Base-by-base conservation (phyloP, 2,113 vertebrate genomes). In the Dicaeum eximium region DNA sequence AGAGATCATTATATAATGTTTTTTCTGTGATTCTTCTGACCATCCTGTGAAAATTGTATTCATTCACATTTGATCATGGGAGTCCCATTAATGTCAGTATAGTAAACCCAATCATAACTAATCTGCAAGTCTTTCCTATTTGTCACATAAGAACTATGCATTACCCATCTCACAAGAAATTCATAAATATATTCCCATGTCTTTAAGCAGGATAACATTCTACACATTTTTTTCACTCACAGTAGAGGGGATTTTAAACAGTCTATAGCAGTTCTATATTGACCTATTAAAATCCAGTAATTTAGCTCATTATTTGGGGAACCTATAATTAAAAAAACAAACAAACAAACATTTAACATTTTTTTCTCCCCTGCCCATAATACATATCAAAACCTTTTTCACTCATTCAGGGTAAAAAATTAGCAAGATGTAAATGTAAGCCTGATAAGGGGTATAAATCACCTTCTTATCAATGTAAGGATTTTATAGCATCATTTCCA, bases 401-500 rank as follows among this genome's bases (percentile, higher is more conserved):
- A 89, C 85, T 92, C 13, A 71, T 93, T 80, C 44, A 88, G 28
- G 40, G 38, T 83, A 93, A 53, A 94, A 90, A 97, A 96, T 86
- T 53, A 94, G 42, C 75, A 92, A 84, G 61, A 86, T 42, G 80
- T 47, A 96, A 77, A 96, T 96, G 95, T 60, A 79, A 89, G 31
- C 13, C 35, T 93, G 47, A 87, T 90, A 92, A 61, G 50, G 45
- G 24, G 33, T 95, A 89, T 95, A 97, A 96, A 97, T 97, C 91
- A 96, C 53, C 25, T 94, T 94, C 64, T 15, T 84, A 61, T 95
- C 25, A 92, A 82, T 62, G 31, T 86, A 94, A 97, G 96, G 90
- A 91, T 95, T 97, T 97, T 96, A 96, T 80, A 96, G 53, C 22
- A 97, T 25, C 80, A 95, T 97, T 97, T 97, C 31, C 90, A 97